Evolutionary conservation across 2,113 vertebrate genomes (phyloP), one percentile per base, ranked within the genome.

Genomic region (Odontesthes bonariensis): DNA sequence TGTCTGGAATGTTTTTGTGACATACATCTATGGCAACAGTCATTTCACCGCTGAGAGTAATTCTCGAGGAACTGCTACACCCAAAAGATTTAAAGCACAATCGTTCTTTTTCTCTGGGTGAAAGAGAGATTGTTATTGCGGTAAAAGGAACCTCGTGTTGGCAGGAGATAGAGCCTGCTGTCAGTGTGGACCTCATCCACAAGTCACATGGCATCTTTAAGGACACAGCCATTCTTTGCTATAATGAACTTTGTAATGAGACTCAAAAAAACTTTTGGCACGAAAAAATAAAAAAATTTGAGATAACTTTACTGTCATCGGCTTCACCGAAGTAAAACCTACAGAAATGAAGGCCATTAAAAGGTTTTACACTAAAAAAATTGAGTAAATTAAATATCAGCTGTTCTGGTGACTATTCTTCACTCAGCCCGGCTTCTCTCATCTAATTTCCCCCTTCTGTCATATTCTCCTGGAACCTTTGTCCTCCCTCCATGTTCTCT

Each of bases 401-500:
- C 54, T 55, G 52, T 63, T 59, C 1, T 38, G 20, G 56, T 57
- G 23, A 55, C 9, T 57, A 9, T 75, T 68, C 7, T 35, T 69
- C 71, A 70, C 19, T 33, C 17, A 22, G 14, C 7, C 54, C 23
- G 10, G 1, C 58, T 54, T 13, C 20, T 54, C 58, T 42, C 35
- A 6, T 73, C 56, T 55, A 19, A 53, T 55, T 64, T 35, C 13
- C 55, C 55, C 10, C 46, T 33, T 44, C 49, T 4, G 2, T 49
- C 22, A 40, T 9, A 5, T 60, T 46, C 52, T 68, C 73, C 69
- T 66, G 55, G 58, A 53, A 19, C 79, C 77, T 69, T 16, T 32
- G 16, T 80, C 57, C 73, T 71, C 78, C 42, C 12, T 44, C 71
- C 62, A 12, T 60, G 23, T 73, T 71, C 80, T 44, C 85, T 59